These are phyloP conservation scores for Tauraco erythrolophus DNA, from an alignment of 2,113 vertebrate genomes.

Conservation along the genomic window DNA sequence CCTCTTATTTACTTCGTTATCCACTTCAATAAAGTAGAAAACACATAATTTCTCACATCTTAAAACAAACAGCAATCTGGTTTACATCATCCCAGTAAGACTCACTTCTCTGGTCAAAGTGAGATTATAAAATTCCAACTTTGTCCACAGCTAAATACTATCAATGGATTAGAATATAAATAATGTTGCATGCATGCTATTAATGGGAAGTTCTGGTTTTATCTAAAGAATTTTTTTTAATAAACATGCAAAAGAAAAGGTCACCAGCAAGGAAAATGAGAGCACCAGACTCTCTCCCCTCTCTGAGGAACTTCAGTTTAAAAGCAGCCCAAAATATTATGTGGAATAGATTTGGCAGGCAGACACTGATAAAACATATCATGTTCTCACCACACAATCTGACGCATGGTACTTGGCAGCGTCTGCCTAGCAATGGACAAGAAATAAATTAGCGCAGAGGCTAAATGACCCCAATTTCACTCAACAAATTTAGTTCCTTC, in stretches of 20 bases:
- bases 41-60: neutral
- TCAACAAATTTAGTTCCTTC: conserved; percentile 3
- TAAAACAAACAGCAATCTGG: neutral
- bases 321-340: conserved; percentile 9
- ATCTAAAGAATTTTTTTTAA: neutral
- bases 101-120: neutral
- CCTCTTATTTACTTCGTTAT: neutral
- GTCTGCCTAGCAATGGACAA: neutral
- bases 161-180: neutral
- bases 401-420: neutral
- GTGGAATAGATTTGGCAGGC: neutral
- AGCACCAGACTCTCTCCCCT: neutral
- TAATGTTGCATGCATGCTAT: neutral
- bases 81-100: neutral
- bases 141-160: neutral
- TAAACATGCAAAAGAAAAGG: neutral
- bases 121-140: neutral
- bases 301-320: neutral
- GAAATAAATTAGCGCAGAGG: conserved; percentile 34
- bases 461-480: neutral
- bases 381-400: neutral
- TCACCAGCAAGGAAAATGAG: neutral
- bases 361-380: conserved; percentile 14
- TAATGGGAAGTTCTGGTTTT: neutral
- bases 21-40: neutral